These are phyloP conservation scores for Lymantria monacha DNA, from an alignment of 2,888 invertebrate genomes.

Conservation along the genomic window DNA sequence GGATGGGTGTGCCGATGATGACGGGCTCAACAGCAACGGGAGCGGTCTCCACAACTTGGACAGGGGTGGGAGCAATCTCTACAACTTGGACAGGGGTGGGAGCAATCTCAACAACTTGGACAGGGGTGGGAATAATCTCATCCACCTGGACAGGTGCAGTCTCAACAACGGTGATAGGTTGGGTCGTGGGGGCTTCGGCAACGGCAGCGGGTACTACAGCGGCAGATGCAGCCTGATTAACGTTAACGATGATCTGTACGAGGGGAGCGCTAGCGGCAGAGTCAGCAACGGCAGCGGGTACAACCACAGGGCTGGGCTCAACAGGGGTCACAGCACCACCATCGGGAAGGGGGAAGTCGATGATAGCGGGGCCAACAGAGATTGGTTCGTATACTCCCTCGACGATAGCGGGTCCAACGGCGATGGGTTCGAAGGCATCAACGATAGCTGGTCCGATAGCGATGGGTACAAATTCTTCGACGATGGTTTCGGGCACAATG, in stretches of 20 bases:
- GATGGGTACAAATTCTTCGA: slow-evolving; percentile 21
- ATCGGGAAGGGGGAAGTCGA: slow-evolving; percentile 23
- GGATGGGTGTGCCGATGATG: slow-evolving; percentile 20
- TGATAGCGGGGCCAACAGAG: too few relatives aligned
- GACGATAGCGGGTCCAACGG: too few relatives aligned
- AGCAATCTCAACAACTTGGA: background rate
- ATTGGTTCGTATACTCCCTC: too few relatives aligned
- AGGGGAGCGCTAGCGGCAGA: slow-evolving; percentile 23
- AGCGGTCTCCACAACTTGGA: slow-evolving; percentile 10
- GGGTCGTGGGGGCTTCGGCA: slow-evolving; percentile 9
- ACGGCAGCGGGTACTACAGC: slow-evolving; percentile 10
- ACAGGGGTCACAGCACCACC: slow-evolving; percentile 1
- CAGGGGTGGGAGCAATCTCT: slow-evolving; percentile 2
- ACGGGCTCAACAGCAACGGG: slow-evolving; percentile 16
- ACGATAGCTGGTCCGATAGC: slow-evolving; percentile 5
- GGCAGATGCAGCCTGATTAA: slow-evolving; percentile 19
- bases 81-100: slow-evolving; percentile 5
- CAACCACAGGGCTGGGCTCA: background rate
- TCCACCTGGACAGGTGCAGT: background rate
- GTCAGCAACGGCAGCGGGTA: background rate
- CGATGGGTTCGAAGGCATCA: too few relatives aligned
- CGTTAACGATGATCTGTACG: slow-evolving; percentile 46
- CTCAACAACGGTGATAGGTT: background rate
- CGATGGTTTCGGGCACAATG: slow-evolving; percentile 18
- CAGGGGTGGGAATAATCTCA: slow-evolving; percentile 1